Percentiles rank a stretch among this genome's conserved stretches.
Conservation (phyloP, 2,113 vertebrate genomes). For the Ibidorhyncha struthersii region DNA sequence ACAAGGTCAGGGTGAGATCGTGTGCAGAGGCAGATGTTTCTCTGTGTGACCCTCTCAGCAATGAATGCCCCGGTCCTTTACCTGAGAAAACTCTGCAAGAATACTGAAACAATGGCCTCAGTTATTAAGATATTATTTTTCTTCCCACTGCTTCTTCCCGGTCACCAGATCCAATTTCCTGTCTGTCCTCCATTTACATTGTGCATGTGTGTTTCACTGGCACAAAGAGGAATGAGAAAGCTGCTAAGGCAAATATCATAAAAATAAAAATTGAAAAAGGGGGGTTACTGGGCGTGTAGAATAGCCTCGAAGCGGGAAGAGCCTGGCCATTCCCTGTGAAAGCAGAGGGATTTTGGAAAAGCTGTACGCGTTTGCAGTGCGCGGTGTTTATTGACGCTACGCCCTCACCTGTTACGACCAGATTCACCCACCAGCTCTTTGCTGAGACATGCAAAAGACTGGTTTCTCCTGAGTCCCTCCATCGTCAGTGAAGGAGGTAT, state of each 20-base stretch:
- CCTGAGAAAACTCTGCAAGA: neutral
- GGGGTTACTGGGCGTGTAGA: neutral
- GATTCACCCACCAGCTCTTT: neutral
- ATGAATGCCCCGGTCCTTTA: neutral
- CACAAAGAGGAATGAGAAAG: neutral
- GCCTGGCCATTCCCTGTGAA: neutral
- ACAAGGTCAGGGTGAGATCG: neutral
- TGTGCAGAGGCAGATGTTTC: neutral
- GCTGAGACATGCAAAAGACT: rapidly evolving
- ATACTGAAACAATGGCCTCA: neutral
- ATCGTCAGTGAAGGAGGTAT: neutral
- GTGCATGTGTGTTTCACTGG: neutral
- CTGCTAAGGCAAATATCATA: neutral
- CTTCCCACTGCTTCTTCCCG: neutral
- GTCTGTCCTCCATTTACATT: neutral
- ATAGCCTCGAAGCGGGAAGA: rapidly evolving
- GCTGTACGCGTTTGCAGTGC: neutral
- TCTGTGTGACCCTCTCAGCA: neutral
- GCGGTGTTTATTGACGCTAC: neutral
- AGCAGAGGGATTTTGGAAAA: neutral
- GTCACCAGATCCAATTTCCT: neutral
- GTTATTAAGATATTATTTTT: neutral
- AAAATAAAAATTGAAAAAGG: neutral
- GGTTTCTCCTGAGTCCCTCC: neutral
- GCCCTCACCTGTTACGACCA: neutral